Conservation (phyloP, 2,113 vertebrate genomes). For the Laticauda colubrina region DNA sequence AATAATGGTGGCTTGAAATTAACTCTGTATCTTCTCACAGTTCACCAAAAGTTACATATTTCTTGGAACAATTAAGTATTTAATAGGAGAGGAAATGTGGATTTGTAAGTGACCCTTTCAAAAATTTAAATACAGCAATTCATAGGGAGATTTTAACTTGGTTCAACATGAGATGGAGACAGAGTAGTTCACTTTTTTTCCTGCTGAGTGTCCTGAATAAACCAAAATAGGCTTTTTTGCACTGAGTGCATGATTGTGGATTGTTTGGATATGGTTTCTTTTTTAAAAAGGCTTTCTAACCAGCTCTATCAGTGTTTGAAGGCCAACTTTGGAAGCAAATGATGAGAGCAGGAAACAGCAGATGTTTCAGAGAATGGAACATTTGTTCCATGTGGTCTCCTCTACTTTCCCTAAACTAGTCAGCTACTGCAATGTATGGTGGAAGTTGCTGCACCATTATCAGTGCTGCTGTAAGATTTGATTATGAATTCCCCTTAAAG, state of each 20-base stretch:
- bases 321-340: not conserved
- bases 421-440: not conserved
- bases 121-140: not conserved
- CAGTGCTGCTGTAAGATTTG: not conserved
- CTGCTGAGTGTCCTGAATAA: not conserved
- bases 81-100: not conserved
- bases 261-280: not conserved
- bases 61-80: not conserved
- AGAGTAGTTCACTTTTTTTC: not conserved
- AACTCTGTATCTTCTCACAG: not conserved
- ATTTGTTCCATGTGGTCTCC: not conserved
- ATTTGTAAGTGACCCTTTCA: not conserved
- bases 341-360: not conserved
- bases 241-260: not conserved
- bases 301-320: not conserved
- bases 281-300: not conserved
- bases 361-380: not conserved
- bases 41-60: not conserved
- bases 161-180: not conserved
- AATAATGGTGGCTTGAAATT: conserved; percentile 12
- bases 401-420: not conserved
- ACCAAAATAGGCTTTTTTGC: not conserved
- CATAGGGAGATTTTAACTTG: not conserved
- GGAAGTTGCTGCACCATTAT: not conserved
- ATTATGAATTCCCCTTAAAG: not conserved